Base-by-base conservation (phyloP, 2,113 vertebrate species). In the Antennarius striatus region DNA sequence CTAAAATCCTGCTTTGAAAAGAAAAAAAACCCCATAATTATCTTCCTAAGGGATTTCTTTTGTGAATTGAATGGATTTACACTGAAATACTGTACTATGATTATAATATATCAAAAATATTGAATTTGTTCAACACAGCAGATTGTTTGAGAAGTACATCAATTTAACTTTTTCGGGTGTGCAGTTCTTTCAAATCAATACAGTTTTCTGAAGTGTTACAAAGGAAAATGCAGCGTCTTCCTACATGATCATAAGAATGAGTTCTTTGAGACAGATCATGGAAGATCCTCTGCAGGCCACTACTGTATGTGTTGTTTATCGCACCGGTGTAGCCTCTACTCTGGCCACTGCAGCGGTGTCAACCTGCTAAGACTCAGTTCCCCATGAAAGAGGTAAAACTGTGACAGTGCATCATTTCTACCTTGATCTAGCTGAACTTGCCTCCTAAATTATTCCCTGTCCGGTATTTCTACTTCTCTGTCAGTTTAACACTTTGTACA, bases 381-480 rank as follows among this genome's bases (percentile, higher is more conserved):
- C 50, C 49, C 56, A 10, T 17, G 45, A 62, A 39, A 50, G 56
- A 74, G 52, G 60, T 63, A 46, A 55, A 53, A 22, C 22, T 60
- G 36, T 58, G 65, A 66, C 60, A 53, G 46, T 15, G 3, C 55
- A 52, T 43, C 61, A 22, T 42, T 62, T 73, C 56, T 63, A 49
- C 59, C 36, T 57, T 58, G 52, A 77, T 62, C 65, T 47, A 50
- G 36, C 29, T 4, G 39, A 65, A 57, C 8, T 56, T 16, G 54
- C 28, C 1, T 61, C 65, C 65, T 73, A 4, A 14, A 70, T 74
- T 52, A 8, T 36, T 50, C 53, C 32, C 1, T 40, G 28, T 53
- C 65, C 69, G 54, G 56, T 15, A 70, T 16, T 65, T 69, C 50
- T 56, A 12, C 50, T 42, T 72, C 22, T 22, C 22, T 22, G 64